Evolutionary conservation across 2,797 vertebrate species (phyloP).

Genomic region (Leptatherina wallacei): DNA sequence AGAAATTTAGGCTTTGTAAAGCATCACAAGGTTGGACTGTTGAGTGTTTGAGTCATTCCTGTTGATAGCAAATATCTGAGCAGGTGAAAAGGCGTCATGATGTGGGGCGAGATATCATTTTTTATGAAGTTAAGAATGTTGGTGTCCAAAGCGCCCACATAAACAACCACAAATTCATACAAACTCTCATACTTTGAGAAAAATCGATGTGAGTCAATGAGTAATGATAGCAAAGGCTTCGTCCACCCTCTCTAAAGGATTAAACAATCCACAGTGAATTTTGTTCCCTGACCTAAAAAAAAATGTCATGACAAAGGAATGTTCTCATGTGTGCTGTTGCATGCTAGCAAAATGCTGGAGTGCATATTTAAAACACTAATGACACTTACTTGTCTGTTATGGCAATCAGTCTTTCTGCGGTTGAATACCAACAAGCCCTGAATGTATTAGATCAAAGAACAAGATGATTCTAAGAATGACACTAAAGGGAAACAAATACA

Average conservation of each 20-base stretch:
- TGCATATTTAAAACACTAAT: constrained; percentile 43
- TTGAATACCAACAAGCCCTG: constrained; percentile 13
- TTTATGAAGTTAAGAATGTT: constrained; percentile 42
- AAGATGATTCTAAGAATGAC: neutral
- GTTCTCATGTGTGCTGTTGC: constrained; percentile 35
- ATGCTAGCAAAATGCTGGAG: constrained; percentile 23
- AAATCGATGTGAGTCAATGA: constrained; percentile 63
- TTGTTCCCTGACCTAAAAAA: constrained; percentile 50
- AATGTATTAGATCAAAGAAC: constrained; percentile 21
- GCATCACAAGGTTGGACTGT: constrained; percentile 39
- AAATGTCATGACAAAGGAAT: constrained; percentile 67
- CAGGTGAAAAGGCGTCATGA: constrained; percentile 30
- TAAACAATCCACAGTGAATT: constrained; percentile 59
- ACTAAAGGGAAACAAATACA: neutral
- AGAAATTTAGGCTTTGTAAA: constrained; percentile 40
- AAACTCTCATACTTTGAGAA: constrained; percentile 44
- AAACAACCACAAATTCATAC: constrained; percentile 31
- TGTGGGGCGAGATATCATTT: constrained; percentile 37
- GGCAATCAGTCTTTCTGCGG: neutral
- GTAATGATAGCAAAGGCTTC: constrained; percentile 74
- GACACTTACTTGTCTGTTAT: constrained; percentile 17
- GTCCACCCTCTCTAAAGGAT: constrained; percentile 62
- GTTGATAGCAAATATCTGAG: constrained; percentile 27
- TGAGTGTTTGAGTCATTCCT: constrained; percentile 33
- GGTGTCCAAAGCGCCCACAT: constrained; percentile 10